Evolutionary conservation across 2,113 vertebrate genomes (phyloP).

Genomic region (Tetraodon nigroviridis): DNA sequence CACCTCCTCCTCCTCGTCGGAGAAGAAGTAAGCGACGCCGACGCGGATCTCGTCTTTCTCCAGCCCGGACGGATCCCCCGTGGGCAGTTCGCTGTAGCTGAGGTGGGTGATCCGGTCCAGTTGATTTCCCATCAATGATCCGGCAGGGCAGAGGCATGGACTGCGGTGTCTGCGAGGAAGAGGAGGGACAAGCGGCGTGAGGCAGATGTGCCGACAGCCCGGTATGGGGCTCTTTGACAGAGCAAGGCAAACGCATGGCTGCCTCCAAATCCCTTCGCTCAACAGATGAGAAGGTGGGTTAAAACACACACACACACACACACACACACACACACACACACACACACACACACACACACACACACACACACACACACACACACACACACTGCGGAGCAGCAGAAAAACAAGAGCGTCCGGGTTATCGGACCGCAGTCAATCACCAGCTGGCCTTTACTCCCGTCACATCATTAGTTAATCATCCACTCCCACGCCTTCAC

Average conservation of each 20-base stretch:
- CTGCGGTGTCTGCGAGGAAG: constrained; percentile 74
- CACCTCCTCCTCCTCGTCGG: constrained; percentile 98
- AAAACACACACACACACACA: neutral
- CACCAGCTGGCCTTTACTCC: constrained; percentile 27
- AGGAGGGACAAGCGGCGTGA: neutral
- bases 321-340: constrained; percentile 4
- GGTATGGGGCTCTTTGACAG: constrained; percentile 13
- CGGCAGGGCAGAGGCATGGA: constrained; percentile 84
- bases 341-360: neutral
- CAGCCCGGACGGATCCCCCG: constrained; percentile 96
- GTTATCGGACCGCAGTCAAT: constrained; percentile 41
- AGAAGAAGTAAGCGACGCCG: constrained; percentile 99
- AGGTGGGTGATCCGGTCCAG: constrained; percentile 99
- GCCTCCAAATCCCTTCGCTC: neutral
- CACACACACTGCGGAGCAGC: constrained; percentile 19
- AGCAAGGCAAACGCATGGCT: constrained; percentile 10
- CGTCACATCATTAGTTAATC: constrained; percentile 35
- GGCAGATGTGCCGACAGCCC: constrained; percentile 12
- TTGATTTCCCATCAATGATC: constrained; percentile 99
- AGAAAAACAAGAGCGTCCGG: neutral
- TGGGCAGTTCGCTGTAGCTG: constrained; percentile 99
- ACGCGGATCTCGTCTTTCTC: constrained; percentile 99
- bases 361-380: neutral
- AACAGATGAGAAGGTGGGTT: neutral
- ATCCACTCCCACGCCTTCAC: constrained; percentile 30